Conservation (phyloP, 2,113 vertebrate genomes). For the Perognathus longimembris region DNA sequence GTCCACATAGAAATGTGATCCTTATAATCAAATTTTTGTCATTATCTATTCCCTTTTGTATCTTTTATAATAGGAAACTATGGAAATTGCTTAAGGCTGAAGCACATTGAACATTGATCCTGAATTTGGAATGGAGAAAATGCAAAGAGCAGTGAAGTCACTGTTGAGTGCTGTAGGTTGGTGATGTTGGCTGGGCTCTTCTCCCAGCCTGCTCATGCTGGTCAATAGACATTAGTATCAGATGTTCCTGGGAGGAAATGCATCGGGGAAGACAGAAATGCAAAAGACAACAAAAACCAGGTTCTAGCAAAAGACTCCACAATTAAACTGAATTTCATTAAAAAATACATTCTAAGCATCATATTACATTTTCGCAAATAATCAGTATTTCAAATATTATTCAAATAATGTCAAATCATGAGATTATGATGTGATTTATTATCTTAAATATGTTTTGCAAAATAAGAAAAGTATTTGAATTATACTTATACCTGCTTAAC, state of each 20-base stretch:
- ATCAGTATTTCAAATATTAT: not conserved
- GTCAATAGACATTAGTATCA: not conserved
- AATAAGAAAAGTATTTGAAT: not conserved
- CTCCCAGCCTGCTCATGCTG: accelerated
- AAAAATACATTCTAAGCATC: not conserved
- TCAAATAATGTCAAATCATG: not conserved
- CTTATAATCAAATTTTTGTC: not conserved
- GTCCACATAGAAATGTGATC: not conserved
- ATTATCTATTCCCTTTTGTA: not conserved
- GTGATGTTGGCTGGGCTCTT: accelerated
- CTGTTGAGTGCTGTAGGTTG: too few relatives aligned
- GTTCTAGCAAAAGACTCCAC: not conserved
- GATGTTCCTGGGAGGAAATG: accelerated
- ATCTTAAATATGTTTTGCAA: constrained; percentile 30
- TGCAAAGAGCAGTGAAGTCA: not conserved
- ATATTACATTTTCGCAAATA: not conserved
- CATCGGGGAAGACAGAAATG: not conserved
- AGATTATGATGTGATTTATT: not conserved
- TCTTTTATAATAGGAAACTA: not conserved
- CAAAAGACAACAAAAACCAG: not conserved
- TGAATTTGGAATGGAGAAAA: not conserved
- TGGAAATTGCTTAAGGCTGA: not conserved
- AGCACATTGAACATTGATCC: not conserved
- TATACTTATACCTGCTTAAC: constrained; percentile 18
- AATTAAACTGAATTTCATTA: not conserved